These are phyloP conservation scores for Epizoanthus rinbou DNA, from an alignment of 92 coral and sea anemone species.

Conservation along the genomic window DNA sequence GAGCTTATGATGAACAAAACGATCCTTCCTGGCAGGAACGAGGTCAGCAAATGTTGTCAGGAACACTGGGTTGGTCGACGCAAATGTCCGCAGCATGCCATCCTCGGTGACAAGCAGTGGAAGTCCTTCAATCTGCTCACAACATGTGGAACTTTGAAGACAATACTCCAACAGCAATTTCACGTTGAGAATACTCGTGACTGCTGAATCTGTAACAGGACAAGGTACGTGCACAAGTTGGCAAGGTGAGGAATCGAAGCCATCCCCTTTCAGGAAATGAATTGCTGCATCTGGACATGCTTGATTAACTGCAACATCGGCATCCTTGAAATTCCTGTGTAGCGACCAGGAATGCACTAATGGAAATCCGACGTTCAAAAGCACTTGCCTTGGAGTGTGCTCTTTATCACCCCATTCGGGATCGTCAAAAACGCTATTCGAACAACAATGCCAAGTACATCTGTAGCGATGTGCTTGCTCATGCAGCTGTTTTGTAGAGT, in stretches of 20 bases:
- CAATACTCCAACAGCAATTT: conserved; percentile 35
- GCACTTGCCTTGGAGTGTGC: neutral
- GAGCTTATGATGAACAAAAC: conserved; percentile 42
- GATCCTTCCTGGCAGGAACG: conserved; percentile 29
- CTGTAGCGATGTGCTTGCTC: neutral
- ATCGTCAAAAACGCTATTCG: conserved; percentile 54
- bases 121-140: conserved; percentile 36
- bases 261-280: neutral
- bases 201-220: conserved; percentile 6
- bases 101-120: conserved; percentile 50
- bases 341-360: neutral
- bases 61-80: conserved; percentile 27
- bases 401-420: neutral
- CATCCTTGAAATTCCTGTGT: conserved; percentile 14
- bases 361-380: conserved; percentile 16
- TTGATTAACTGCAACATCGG: conserved; percentile 5
- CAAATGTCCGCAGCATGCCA: conserved; percentile 20
- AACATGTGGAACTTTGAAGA: conserved; percentile 9
- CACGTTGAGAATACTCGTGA: neutral
- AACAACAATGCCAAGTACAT: conserved; percentile 57
- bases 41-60: conserved; percentile 46
- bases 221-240: neutral
- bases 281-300: conserved; percentile 14
- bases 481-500: neutral
- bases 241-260: neutral